phyloP scores from a whole-genome alignment of 2,888 invertebrate species.

The Lysandra coridon region DNA sequence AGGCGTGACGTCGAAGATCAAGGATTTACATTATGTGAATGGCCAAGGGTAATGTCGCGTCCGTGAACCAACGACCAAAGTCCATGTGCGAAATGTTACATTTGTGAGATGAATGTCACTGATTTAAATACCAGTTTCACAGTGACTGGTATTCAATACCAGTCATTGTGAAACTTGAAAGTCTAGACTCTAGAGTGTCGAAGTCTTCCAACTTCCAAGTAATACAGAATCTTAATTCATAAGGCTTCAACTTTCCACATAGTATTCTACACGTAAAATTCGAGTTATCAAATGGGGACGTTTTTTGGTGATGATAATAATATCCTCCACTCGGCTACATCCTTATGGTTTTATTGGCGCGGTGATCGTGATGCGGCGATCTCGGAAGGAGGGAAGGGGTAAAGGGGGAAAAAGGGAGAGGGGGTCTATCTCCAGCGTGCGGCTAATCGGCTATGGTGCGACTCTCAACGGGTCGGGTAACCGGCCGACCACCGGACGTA shows the following conservation, averaged over 20 bases:
- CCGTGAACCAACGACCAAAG: neutral
- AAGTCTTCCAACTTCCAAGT: too few relatives aligned
- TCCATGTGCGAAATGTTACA: neutral
- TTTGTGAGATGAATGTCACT: neutral
- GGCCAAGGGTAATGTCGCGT: constrained; percentile 3
- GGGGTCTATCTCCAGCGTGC: neutral
- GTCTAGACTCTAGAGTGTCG: too few relatives aligned
- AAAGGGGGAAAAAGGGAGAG: neutral
- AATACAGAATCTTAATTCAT: too few relatives aligned
- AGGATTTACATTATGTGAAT: neutral
- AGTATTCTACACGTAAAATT: too few relatives aligned
- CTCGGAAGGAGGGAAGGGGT: neutral
- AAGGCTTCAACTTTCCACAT: too few relatives aligned
- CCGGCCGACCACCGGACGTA: constrained; percentile 40
- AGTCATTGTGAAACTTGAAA: too few relatives aligned
- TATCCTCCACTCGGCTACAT: neutral
- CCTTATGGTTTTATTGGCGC: constrained; percentile 2
- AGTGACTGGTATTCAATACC: too few relatives aligned
- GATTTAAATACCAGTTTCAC: neutral
- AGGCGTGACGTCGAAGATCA: neutral
- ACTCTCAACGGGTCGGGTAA: constrained; percentile 13
- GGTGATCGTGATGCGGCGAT: neutral
- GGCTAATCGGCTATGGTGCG: neutral
- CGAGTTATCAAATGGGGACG: neutral
- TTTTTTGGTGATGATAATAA: neutral